Percentiles rank a stretch among this genome's conserved stretches.
Conservation (phyloP, 2,113 vertebrate genomes). For the Campylomormyrus tamandua region DNA sequence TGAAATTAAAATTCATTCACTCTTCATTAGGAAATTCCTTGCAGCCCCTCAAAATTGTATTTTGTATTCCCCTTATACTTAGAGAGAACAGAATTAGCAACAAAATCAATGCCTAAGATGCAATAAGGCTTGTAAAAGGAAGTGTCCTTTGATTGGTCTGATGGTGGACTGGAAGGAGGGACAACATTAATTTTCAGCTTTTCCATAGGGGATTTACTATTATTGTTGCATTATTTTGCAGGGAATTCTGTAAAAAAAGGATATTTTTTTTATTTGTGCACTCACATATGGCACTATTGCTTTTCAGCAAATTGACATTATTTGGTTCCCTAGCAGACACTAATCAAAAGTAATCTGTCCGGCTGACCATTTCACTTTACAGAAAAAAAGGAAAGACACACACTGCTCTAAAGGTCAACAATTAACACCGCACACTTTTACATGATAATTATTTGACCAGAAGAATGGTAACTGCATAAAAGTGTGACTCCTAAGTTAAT, state of each 20-base stretch:
- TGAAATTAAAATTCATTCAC: constrained; percentile 15
- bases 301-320: background rate
- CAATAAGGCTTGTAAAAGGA: constrained; percentile 45
- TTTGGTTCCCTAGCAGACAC: background rate
- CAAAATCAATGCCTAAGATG: constrained; percentile 30
- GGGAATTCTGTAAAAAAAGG: constrained; percentile 32
- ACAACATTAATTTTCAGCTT: constrained; percentile 55
- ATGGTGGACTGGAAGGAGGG: constrained; percentile 60
- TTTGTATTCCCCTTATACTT: constrained; percentile 36
- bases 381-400: background rate
- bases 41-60: constrained; percentile 22
- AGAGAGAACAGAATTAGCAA: constrained; percentile 32
- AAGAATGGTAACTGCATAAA: background rate
- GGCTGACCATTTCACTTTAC: background rate
- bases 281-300: background rate
- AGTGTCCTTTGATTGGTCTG: constrained; percentile 43
- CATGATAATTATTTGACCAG: background rate
- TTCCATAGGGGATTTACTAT: constrained; percentile 36
- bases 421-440: background rate
- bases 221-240: constrained; percentile 44
- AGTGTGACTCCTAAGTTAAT: background rate
- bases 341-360: background rate
- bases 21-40: constrained; percentile 33
- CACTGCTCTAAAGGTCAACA: background rate
- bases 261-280: background rate